phyloP scores from a whole-genome alignment of 2,797 vertebrate genomes.

The Pseudomugil tenellus region DNA sequence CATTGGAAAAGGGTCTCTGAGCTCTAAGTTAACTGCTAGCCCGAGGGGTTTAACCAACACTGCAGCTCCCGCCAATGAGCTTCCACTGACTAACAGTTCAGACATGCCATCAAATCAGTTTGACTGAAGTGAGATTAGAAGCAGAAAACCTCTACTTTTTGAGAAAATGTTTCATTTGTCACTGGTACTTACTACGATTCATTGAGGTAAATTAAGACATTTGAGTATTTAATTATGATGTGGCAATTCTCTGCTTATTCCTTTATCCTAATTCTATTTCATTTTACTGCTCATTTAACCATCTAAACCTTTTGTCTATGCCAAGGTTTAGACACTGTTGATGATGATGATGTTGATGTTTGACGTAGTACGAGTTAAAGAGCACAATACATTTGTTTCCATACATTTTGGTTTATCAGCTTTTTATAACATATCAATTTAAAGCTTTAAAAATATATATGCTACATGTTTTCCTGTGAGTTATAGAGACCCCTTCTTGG shows the following conservation, averaged over 20 bases:
- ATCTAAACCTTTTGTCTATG: not conserved
- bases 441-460: too few species aligned
- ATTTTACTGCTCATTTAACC: not conserved
- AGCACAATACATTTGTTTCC: too few species aligned
- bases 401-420: too few species aligned
- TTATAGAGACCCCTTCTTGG: too few species aligned
- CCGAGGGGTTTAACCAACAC: slow-evolving; percentile 65
- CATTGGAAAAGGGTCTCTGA: slow-evolving; percentile 71
- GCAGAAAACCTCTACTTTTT: slow-evolving; percentile 7
- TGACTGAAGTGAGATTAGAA: not conserved
- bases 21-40: slow-evolving; percentile 83
- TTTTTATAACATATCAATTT: too few species aligned
- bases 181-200: not conserved
- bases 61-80: slow-evolving; percentile 1
- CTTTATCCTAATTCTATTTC: not conserved
- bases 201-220: not conserved
- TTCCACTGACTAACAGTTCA: slow-evolving; percentile 55
- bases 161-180: not conserved
- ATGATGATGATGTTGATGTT: not conserved
- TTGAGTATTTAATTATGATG: not conserved
- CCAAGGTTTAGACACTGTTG: not conserved
- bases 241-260: not conserved
- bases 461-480: too few species aligned
- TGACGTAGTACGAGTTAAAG: not conserved
- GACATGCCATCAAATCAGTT: slow-evolving; percentile 51